Evolutionary conservation across 1,140 invertebrate species (phyloP).

Genomic region (Rhopalosiphum maidis): DNA sequence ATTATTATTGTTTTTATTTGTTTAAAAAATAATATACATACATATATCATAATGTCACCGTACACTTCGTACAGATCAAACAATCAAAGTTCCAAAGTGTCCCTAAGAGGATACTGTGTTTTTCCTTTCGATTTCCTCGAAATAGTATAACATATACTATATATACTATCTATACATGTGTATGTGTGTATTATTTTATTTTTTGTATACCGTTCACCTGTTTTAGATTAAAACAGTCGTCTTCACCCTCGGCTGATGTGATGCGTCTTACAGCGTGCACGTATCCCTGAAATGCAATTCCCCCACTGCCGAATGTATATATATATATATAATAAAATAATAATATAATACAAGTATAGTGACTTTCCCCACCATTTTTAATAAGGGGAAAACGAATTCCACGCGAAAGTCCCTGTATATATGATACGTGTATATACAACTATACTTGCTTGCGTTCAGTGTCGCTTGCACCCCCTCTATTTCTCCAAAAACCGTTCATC

Average conservation of each 20-base stretch:
- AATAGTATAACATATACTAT: neutral
- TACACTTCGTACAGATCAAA: neutral
- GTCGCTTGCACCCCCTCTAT: neutral
- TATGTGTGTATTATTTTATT: neutral
- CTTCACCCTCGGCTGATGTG: conserved; percentile 24
- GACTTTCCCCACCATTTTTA: conserved; percentile 34
- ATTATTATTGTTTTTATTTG: neutral
- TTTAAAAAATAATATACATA: neutral
- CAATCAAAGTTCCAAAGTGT: conserved; percentile 18
- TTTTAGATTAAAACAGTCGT: conserved; percentile 53
- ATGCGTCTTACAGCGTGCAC: neutral
- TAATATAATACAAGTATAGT: neutral
- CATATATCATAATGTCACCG: neutral
- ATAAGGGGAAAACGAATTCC: conserved; percentile 48
- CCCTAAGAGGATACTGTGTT: conserved; percentile 34
- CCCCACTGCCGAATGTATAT: neutral
- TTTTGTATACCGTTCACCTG: conserved; percentile 37
- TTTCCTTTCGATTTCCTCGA: conserved; percentile 20
- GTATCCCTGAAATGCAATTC: conserved; percentile 16
- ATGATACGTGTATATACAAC: neutral
- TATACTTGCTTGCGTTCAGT: neutral
- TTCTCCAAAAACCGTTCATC: neutral
- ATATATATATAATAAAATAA: neutral
- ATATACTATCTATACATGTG: neutral
- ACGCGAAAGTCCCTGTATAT: neutral